Evolutionary conservation across 2,113 vertebrate species (phyloP).

Genomic region (Ptilorrhoa leucosticta): DNA sequence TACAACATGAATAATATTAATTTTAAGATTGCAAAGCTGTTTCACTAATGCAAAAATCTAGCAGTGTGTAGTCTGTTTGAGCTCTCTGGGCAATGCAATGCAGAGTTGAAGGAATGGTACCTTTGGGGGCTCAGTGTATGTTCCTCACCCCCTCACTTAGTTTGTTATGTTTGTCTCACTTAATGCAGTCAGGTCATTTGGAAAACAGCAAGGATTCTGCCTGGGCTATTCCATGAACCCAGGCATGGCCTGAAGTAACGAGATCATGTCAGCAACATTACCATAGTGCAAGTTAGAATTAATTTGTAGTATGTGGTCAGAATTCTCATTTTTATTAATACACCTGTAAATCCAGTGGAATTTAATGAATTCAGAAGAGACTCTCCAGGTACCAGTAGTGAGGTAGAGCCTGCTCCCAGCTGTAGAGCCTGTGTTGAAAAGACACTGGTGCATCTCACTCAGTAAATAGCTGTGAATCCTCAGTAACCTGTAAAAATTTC

Average conservation of each 20-base stretch:
- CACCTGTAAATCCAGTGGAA: neutral
- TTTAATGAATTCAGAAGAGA: neutral
- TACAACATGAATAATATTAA: neutral
- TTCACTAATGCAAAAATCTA: neutral
- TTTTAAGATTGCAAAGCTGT: neutral
- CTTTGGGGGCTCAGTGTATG: accelerated
- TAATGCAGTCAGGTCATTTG: neutral
- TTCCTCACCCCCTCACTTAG: neutral
- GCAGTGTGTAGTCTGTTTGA: neutral
- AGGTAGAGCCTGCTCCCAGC: neutral
- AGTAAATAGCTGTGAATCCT: neutral
- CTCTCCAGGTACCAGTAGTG: neutral
- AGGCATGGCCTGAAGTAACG: neutral
- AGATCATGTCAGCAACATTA: neutral
- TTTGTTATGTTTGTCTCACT: neutral
- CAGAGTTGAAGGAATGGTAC: neutral
- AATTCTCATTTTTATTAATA: neutral
- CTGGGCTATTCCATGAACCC: neutral
- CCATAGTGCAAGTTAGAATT: neutral
- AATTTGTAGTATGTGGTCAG: neutral
- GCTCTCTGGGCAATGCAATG: neutral
- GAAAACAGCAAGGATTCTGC: neutral
- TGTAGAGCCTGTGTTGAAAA: neutral
- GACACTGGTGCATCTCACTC: neutral
- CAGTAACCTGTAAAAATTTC: neutral